These are phyloP conservation scores for Lottia gigantea DNA, from an alignment of 2,888 invertebrate genomes.

Conservation along the genomic window DNA sequence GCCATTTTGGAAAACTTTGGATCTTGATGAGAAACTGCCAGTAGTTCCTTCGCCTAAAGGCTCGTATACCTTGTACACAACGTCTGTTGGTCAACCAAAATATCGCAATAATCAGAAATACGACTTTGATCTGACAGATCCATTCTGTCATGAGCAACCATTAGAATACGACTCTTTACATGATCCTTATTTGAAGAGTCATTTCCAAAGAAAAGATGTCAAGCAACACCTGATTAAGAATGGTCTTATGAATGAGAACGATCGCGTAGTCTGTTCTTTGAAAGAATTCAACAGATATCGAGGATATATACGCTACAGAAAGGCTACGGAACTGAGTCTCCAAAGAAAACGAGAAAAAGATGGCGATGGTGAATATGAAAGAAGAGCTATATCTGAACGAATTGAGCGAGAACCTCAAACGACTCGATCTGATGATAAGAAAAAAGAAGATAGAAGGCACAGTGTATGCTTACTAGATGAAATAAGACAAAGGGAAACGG, in stretches of 20 bases:
- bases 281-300: conserved; percentile 77
- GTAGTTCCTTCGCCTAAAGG: conserved; percentile 72
- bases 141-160: conserved; percentile 45
- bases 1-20: conserved; percentile 72
- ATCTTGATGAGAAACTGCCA: conserved; percentile 73
- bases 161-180: conserved; percentile 56
- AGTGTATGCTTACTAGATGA: not conserved
- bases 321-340: conserved; percentile 41
- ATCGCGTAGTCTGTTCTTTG: conserved; percentile 75
- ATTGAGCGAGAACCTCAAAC: not conserved
- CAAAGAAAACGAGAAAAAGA: conserved; percentile 33
- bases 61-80: conserved; percentile 72
- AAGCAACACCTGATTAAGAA: conserved; percentile 41
- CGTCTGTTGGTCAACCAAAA: conserved; percentile 69
- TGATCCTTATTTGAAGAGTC: conserved; percentile 55
- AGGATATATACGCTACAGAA: conserved; percentile 69
- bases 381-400: not conserved
- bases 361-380: too few species aligned
- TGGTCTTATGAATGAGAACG: conserved; percentile 74
- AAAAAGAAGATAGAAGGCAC: not conserved
- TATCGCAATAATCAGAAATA: conserved; percentile 41
- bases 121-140: conserved; percentile 59
- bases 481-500: not conserved
- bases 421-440: not conserved
- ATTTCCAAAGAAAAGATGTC: conserved; percentile 41